Evolutionary conservation across 2,888 invertebrate genomes (phyloP).

Genomic region (Phyto melanocephala): DNA sequence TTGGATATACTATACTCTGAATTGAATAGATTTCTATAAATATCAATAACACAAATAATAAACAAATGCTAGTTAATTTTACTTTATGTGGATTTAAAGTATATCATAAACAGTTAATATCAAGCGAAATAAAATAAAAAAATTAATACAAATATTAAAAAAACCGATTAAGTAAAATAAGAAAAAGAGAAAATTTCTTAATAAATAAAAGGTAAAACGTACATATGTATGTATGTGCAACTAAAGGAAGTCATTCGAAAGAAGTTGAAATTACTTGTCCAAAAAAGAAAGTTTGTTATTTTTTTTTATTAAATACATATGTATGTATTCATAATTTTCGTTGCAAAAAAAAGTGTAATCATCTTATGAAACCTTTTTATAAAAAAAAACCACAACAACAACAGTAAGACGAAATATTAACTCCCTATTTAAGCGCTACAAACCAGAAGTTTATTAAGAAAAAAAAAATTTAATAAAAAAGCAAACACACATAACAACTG

Average conservation of each 20-base stretch:
- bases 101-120: slow-evolving; percentile 4
- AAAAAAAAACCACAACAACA: slow-evolving; percentile 28
- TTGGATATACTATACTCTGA: too few relatives aligned
- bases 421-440: slow-evolving; percentile 15
- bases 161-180: neutral
- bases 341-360: slow-evolving; percentile 46
- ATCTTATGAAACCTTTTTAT: slow-evolving; percentile 39
- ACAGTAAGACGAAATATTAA: neutral
- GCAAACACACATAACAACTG: too few relatives aligned
- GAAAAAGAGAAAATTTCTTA: slow-evolving; percentile 32
- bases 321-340: slow-evolving; percentile 19
- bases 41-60: slow-evolving; percentile 26
- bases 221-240: neutral
- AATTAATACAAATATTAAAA: neutral
- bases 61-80: neutral
- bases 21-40: slow-evolving; percentile 30
- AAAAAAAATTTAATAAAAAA: too few relatives aligned
- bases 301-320: slow-evolving; percentile 19
- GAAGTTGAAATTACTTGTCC: neutral
- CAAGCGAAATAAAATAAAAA: neutral
- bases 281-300: slow-evolving; percentile 39
- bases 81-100: neutral
- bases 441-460: slow-evolving; percentile 27
- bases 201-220: neutral
- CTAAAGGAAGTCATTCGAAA: slow-evolving; percentile 27